Evolutionary conservation across 2,797 vertebrate species (phyloP).

Genomic region (Phrynocephalus vlangalii): DNA sequence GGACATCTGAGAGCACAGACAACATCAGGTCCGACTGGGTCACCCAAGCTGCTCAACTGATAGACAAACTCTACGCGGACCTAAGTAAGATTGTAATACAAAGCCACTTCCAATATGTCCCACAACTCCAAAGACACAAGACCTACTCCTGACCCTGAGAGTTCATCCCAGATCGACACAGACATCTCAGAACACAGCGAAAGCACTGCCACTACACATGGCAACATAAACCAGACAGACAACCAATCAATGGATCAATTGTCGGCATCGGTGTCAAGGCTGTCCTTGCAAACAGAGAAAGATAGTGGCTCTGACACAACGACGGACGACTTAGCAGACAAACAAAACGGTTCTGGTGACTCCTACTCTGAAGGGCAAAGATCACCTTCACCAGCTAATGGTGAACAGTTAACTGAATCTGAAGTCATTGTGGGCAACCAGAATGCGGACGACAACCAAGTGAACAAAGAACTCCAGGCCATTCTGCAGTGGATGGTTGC

Average conservation of each 20-base stretch:
- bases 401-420: constrained; percentile 44
- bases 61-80: constrained; percentile 17
- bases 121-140: constrained; percentile 47
- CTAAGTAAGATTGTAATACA: constrained; percentile 70
- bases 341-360: constrained; percentile 41
- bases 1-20: constrained; percentile 37
- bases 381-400: constrained; percentile 19
- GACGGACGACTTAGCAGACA: constrained; percentile 14
- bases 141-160: not conserved
- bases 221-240: constrained; percentile 64
- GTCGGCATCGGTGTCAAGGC: constrained; percentile 68
- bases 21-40: constrained; percentile 28
- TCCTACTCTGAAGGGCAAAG: constrained; percentile 36
- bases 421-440: constrained; percentile 73
- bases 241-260: constrained; percentile 61
- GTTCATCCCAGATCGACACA: not conserved
- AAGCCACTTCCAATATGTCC: constrained; percentile 51
- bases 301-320: constrained; percentile 48
- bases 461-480: constrained; percentile 74
- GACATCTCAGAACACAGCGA: constrained; percentile 32
- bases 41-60: constrained; percentile 39
- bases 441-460: constrained; percentile 56
- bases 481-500: constrained; percentile 79
- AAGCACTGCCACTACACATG: constrained; percentile 35
- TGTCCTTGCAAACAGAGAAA: constrained; percentile 65